Conservation (phyloP, 2,797 vertebrate species). For the Catharus ustulatus region DNA sequence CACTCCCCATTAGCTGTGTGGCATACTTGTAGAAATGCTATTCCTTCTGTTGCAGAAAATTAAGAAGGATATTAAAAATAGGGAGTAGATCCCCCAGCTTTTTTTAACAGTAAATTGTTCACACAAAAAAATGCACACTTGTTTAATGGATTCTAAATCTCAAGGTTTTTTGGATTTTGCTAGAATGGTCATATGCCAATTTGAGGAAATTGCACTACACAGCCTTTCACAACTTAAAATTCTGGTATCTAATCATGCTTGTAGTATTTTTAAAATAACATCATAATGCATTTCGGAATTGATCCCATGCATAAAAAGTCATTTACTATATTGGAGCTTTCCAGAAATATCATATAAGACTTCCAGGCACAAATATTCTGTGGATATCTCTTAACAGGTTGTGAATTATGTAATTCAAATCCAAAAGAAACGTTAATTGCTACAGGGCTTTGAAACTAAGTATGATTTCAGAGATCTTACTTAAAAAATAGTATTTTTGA, state of each 20-base stretch:
- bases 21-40: not conserved
- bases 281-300: not conserved
- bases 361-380: not conserved
- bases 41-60: not conserved
- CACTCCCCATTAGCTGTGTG: not conserved
- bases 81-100: rapidly evolving
- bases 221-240: not conserved
- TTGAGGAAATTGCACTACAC: not conserved
- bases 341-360: not conserved
- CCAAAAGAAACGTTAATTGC: not conserved
- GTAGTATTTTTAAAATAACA: not conserved
- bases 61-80: not conserved
- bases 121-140: too few species aligned
- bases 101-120: not conserved
- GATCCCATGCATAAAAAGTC: not conserved
- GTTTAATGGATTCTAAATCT: not conserved
- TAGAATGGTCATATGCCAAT: not conserved
- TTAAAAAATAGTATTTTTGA: not conserved
- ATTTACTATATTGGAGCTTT: not conserved
- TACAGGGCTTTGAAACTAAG: not conserved
- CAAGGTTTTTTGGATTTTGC: not conserved
- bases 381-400: not conserved
- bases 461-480: not conserved
- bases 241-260: not conserved
- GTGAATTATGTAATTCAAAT: not conserved